Evolutionary conservation across 92 coral and sea anemone genomes (phyloP).

Genomic region (Parazoanthus atlanticus): DNA sequence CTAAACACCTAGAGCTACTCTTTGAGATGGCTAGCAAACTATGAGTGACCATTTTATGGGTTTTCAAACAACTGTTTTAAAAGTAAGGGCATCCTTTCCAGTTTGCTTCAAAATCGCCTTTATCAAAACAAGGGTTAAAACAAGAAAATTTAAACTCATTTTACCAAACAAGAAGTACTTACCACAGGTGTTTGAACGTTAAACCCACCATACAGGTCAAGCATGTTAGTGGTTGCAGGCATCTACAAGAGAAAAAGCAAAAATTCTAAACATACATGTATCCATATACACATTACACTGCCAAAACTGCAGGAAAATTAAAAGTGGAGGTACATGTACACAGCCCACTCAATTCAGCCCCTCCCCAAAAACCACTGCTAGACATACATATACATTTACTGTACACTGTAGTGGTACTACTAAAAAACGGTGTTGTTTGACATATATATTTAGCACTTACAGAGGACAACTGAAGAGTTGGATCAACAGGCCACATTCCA

Average conservation of each 20-base stretch:
- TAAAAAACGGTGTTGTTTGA: not conserved
- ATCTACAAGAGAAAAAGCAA: conserved; percentile 52
- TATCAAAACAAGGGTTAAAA: too few species aligned
- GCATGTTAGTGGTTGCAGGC: conserved; percentile 78
- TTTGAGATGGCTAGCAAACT: too few species aligned
- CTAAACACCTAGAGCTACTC: too few species aligned
- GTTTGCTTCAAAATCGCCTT: too few species aligned
- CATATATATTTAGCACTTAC: not conserved
- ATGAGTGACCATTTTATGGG: too few species aligned
- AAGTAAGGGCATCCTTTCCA: too few species aligned
- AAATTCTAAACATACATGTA: not conserved
- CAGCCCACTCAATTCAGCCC: not conserved
- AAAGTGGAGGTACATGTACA: not conserved
- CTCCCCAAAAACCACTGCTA: too few species aligned
- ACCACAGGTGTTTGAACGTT: conserved; percentile 73
- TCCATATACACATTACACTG: not conserved
- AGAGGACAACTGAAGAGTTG: conserved; percentile 36
- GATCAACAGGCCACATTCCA: conserved; percentile 54
- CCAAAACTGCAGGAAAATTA: too few species aligned
- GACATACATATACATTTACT: not conserved
- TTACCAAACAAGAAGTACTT: conserved; percentile 18
- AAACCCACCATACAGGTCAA: conserved; percentile 81
- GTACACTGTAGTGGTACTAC: too few species aligned
- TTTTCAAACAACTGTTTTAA: too few species aligned
- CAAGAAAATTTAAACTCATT: too few species aligned